Conservation (phyloP, 2,888 invertebrate species). For the Barypeithes pellucidus region DNA sequence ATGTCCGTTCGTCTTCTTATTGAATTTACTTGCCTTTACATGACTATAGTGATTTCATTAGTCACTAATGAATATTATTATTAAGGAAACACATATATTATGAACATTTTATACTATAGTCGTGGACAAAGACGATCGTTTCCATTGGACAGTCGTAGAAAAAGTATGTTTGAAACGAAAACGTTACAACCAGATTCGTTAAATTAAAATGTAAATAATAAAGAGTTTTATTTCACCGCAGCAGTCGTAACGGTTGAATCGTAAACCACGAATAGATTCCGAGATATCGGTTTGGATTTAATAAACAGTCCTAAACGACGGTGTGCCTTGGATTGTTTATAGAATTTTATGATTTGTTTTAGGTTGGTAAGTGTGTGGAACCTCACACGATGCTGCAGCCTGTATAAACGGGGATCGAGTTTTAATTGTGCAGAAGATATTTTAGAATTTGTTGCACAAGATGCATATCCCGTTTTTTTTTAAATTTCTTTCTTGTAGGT, state of each 20-base stretch:
- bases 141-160: too few species aligned
- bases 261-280: conserved; percentile 39
- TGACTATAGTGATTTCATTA: too few species aligned
- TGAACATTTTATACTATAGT: too few species aligned
- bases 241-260: conserved; percentile 42
- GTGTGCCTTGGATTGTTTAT: conserved; percentile 64
- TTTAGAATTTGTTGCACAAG: background rate
- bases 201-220: conserved; percentile 46
- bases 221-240: conserved; percentile 53
- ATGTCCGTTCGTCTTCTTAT: too few species aligned
- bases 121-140: too few species aligned
- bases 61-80: too few species aligned
- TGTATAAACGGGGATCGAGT: conserved; percentile 12
- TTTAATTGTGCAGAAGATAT: background rate
- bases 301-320: conserved; percentile 53
- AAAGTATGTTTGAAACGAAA: conserved; percentile 39
- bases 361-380: conserved; percentile 70
- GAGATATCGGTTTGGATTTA: conserved; percentile 49
- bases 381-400: conserved; percentile 67
- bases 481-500: too few species aligned
- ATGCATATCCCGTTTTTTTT: too few species aligned
- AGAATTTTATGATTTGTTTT: conserved; percentile 70
- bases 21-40: too few species aligned
- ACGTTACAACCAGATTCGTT: conserved; percentile 64
- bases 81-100: too few species aligned